A percentile compares a stretch with the other conserved stretches of the same genome.
Conservation (phyloP, 2,888 invertebrate genomes). For the Plebejus melissa region DNA sequence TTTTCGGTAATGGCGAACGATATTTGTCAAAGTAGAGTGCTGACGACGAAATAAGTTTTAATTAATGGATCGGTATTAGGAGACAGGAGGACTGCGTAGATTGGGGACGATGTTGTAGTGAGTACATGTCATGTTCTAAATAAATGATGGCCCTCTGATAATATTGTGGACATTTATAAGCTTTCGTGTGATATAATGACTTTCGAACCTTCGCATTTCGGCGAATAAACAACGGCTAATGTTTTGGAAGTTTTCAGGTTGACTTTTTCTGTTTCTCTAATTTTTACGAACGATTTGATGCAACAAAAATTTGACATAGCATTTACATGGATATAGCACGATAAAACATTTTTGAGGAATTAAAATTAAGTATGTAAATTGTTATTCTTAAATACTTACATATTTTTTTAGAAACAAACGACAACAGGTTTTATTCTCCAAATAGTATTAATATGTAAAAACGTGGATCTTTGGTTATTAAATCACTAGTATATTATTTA, state of each 20-base stretch:
- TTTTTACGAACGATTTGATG: no score
- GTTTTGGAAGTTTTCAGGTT: not conserved
- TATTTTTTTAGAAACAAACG: no score
- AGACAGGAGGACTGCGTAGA: constrained; percentile 57
- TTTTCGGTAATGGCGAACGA: constrained; percentile 54
- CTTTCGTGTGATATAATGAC: constrained; percentile 13
- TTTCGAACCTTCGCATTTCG: not conserved
- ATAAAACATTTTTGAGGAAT: no score
- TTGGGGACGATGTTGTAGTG: constrained; percentile 48
- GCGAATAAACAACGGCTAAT: not conserved
- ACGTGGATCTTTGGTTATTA: no score
- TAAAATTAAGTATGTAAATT: no score
- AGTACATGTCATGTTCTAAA: constrained; percentile 36
- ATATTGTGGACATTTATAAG: constrained; percentile 25
- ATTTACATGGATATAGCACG: no score
- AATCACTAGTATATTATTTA: not conserved
- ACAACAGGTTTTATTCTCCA: no score
- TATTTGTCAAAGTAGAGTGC: constrained; percentile 58
- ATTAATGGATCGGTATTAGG: constrained; percentile 77
- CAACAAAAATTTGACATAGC: no score
- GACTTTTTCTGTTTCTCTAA: no score
- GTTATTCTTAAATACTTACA: no score
- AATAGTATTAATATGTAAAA: no score
- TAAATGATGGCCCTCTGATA: constrained; percentile 33
- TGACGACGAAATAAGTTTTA: constrained; percentile 75